Percentiles rank a stretch among this genome's conserved stretches.
Evolutionary conservation across 1,140 invertebrate species (phyloP).

Genomic region (Drusus annulatus): DNA sequence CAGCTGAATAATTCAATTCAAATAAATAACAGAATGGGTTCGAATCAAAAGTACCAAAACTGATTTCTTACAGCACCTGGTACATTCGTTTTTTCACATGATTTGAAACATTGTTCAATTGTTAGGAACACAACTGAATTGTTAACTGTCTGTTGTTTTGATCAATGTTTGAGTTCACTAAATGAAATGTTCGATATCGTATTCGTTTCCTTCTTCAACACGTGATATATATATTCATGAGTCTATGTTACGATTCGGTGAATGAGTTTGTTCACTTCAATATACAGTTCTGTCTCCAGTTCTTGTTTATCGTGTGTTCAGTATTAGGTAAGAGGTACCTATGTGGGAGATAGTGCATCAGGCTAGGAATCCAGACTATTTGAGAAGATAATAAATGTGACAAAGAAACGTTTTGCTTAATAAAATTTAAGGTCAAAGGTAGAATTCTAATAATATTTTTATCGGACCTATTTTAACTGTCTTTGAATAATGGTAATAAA

Average conservation of each 20-base stretch:
- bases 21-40: not conserved
- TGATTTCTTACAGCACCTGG: not conserved
- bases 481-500: no score
- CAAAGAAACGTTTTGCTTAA: not conserved
- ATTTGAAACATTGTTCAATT: not conserved
- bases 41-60: not conserved
- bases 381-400: conserved; percentile 3
- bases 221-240: not conserved
- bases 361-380: not conserved
- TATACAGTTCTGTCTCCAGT: not conserved
- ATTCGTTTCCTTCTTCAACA: conserved; percentile 2
- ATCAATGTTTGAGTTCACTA: not conserved
- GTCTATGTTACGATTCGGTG: not conserved
- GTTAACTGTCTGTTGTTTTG: no score
- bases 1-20: not conserved
- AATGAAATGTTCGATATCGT: not conserved
- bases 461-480: no score
- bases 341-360: not conserved
- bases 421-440: no score
- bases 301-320: not conserved
- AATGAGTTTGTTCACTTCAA: conserved; percentile 25
- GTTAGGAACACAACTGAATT: no score
- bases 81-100: not conserved
- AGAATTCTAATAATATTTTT: no score
- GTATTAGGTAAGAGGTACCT: not conserved